A percentile compares a stretch with the other conserved stretches of the same genome.
Evolutionary conservation across 2,113 vertebrate genomes (phyloP).

Genomic region (Semnornis frantzii): DNA sequence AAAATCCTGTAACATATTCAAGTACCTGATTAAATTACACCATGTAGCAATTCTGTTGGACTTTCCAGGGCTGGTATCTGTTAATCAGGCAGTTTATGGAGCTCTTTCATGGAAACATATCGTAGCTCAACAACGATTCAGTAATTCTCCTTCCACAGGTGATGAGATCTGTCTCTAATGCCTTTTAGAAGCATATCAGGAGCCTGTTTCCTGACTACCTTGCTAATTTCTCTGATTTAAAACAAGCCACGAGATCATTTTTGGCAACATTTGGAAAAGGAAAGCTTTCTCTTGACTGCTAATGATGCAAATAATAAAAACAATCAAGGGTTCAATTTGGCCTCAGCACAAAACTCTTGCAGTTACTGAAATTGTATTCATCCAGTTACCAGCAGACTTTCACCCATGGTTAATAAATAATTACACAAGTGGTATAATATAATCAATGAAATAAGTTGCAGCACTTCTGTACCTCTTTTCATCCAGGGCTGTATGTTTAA

Average conservation of each 20-base stretch:
- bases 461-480: not conserved
- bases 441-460: not conserved
- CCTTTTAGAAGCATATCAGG: not conserved
- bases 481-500: not conserved
- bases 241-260: not conserved
- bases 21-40: not conserved
- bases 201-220: not conserved
- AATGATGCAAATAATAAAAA: constrained; percentile 20
- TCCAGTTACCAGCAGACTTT: not conserved
- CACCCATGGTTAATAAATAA: constrained; percentile 3
- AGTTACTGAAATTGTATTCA: not conserved
- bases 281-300: not conserved
- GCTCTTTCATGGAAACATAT: not conserved
- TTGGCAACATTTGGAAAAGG: not conserved
- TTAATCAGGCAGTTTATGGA: not conserved
- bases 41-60: not conserved
- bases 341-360: not conserved
- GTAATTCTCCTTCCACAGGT: constrained; percentile 31
- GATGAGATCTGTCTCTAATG: not conserved
- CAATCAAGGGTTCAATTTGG: not conserved
- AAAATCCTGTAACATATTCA: not conserved
- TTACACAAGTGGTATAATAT: not conserved
- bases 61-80: not conserved
- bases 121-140: not conserved
- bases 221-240: not conserved